A percentile compares a stretch with the other conserved stretches of the same genome.
phyloP scores from a whole-genome alignment of 2,888 invertebrate genomes.

The Cactoblastis cactorum region DNA sequence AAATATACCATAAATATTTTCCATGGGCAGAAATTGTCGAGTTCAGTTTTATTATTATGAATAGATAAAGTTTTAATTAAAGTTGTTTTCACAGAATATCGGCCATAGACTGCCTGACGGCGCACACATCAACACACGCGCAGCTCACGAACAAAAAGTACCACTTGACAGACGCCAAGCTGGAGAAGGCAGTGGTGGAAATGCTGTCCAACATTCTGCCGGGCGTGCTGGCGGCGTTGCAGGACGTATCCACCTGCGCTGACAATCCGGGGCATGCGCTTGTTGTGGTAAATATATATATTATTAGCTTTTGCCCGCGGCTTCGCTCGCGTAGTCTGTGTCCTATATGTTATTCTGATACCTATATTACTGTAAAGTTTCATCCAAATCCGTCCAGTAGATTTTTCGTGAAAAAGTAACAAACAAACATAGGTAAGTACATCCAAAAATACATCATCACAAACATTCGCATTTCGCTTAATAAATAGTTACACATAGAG shows the following conservation, averaged over 20 bases:
- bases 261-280: slow-evolving; percentile 82
- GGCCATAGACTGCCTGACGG: slow-evolving; percentile 78
- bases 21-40: too few relatives aligned
- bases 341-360: too few relatives aligned
- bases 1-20: too few relatives aligned
- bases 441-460: too few relatives aligned
- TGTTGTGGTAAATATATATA: slow-evolving; percentile 63
- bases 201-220: slow-evolving; percentile 82
- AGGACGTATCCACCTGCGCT: slow-evolving; percentile 75
- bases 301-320: too few relatives aligned
- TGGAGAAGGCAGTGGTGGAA: slow-evolving; percentile 70
- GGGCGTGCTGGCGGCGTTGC: slow-evolving; percentile 80
- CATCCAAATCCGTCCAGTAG: too few relatives aligned
- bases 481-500: too few relatives aligned
- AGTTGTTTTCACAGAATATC: slow-evolving; percentile 38
- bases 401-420: too few relatives aligned
- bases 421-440: too few relatives aligned
- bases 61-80: background rate
- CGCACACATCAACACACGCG: slow-evolving; percentile 80
- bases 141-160: slow-evolving; percentile 59
- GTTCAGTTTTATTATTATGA: background rate
- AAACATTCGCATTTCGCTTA: too few relatives aligned
- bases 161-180: slow-evolving; percentile 62
- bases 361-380: too few relatives aligned
- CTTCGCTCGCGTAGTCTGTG: too few relatives aligned